Evolutionary conservation across 2,113 vertebrate genomes (phyloP), one percentile per base, ranked within the genome.

Genomic region (Hiodon tergisus): DNA sequence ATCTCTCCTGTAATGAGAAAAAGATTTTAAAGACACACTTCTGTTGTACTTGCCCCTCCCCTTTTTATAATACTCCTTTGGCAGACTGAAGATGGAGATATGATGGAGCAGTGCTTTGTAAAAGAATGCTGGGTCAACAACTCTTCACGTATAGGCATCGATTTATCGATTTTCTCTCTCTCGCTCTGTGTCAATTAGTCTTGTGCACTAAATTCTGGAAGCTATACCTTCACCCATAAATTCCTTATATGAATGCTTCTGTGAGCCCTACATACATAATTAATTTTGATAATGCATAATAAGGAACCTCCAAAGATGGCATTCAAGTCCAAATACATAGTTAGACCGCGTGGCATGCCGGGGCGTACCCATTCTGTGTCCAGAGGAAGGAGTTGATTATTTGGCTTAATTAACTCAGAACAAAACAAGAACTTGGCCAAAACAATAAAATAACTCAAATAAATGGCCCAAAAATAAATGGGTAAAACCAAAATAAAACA

Each of bases 1-100:
- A 16, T n/a, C 51, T 62, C 65, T 65, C 51, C 50, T 73, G n/a
- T 63, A 73, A 65, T 73, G 60, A 51, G n/a, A 69, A 48, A 53
- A 48, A 62, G 59, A 65, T 31, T 54, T 52, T 73, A 8, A 17
- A 72, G 53, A 71, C 10, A 11, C 54, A 71, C 69, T 48, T 60
- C 7, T 9, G 31, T 46, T 46, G 6, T 1, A 31, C 13, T 17
- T 58, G 57, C 31, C 31, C 31, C 55, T 57, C 57, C 70, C 10
- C 13, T 60, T 58, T 72, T 31, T 4, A 59, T 73, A 53, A 73
- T 63, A 63, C 53, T n/a, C 16, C 59, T 62, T 73, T 51, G 3
- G 63, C 9, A 63, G n/a, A 11, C n/a, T 62, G 58, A 10, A 11
- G 6, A 46, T 62, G 58, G 17, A 11, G 6, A 46, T 9, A 59